Conservation (phyloP, 1,140 invertebrate genomes). For the Caerostris darwini region DNA sequence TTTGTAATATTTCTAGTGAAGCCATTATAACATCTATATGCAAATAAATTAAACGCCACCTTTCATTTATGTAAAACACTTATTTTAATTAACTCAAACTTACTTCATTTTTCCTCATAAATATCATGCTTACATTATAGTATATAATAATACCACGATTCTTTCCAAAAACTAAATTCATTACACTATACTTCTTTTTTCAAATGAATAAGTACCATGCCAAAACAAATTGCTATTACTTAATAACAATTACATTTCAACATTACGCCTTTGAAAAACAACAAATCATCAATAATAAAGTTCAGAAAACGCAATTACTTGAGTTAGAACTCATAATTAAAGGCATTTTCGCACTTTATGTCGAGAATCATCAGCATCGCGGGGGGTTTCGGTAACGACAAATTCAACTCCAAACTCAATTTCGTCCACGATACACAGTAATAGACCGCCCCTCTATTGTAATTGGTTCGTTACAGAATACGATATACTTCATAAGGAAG, state of each 20-base stretch:
- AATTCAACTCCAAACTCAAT: slow-evolving; percentile 63
- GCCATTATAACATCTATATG: too few relatives aligned
- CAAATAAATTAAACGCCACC: too few relatives aligned
- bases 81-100: not conserved
- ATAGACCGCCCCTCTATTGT: slow-evolving; percentile 28
- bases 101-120: not conserved
- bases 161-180: not conserved
- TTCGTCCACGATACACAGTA: slow-evolving; percentile 37
- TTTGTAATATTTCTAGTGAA: too few relatives aligned
- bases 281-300: not conserved
- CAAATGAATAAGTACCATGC: not conserved
- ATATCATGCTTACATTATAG: not conserved
- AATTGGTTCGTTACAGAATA: slow-evolving; percentile 59
- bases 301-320: slow-evolving; percentile 11
- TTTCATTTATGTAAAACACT: too few relatives aligned
- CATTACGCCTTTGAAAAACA: not conserved
- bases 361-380: not conserved
- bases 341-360: not conserved
- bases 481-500: slow-evolving; percentile 71
- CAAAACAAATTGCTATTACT: not conserved
- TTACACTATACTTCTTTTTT: not conserved
- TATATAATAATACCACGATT: not conserved
- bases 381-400: not conserved
- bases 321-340: slow-evolving; percentile 43
- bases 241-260: not conserved